Evolutionary conservation across 1,140 invertebrate species (phyloP), one percentile per base, ranked within the genome.

Genomic region (Helicorthomorpha holstii): DNA sequence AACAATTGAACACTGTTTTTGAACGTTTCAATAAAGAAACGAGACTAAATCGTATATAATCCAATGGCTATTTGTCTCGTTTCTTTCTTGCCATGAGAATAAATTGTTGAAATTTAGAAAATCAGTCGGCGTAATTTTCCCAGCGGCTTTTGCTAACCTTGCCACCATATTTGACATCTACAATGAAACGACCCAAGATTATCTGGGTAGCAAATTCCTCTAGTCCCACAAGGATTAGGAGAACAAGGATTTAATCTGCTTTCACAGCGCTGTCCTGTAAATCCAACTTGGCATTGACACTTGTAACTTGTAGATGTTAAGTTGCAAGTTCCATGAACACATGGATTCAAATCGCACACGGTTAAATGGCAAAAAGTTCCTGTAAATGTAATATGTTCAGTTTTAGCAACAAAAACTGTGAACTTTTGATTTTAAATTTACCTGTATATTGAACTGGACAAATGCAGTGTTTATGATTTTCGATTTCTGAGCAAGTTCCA

Each of bases 111-210:
- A n/a, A n/a, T n/a, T n/a, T n/a, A 34, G 29, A 7, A 34, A 7
- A 34, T 34, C 29, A 34, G 16, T 34, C 29, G 16, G 29, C 29
- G 7, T 34, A n/a, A n/a, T n/a, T n/a, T n/a, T n/a, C n/a, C n/a
- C n/a, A n/a, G n/a, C n/a, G n/a, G n/a, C n/a, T 14, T 2, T 24
- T n/a, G 53, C 60, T 58, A 56, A 73, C 80, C 79, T 66, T 79
- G 75, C 76, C 77, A 81, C 67, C 80, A 83, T 0, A 79, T 78
- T 60, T 81, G 76, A 61, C 82, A 84, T 48, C 68, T 58, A 59
- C 82, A 85, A 27, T 74, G 65, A 59, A 80, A 83, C 0, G 68
- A 68, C 12, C 73, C 74, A 54, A 76, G 75, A 34, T 71, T 63
- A 59, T 80, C 77, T 1, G 74, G 64, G 7, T 7, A 7, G 61